Base-by-base conservation (phyloP, 2,797 vertebrate genomes). In the Pitangus sulphuratus region DNA sequence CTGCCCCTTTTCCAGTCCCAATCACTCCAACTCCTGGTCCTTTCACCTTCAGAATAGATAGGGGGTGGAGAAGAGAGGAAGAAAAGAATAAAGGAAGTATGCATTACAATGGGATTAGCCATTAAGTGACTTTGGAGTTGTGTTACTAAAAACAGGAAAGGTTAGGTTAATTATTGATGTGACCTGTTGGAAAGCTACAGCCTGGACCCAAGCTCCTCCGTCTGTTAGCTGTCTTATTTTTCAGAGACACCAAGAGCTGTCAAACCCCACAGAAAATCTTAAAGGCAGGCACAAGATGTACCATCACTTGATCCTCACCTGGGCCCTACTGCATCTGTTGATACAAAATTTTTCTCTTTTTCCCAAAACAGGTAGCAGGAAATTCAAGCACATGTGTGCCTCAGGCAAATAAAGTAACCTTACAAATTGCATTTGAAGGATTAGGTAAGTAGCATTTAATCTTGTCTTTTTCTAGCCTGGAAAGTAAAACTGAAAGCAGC, bases 1-100 rank as follows among this genome's bases (percentile, higher is more conserved):
- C 98, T 83, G 96, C 96, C 87, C 97, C 97, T 94, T 98, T 98
- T 44, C 97, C 97, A 65, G 97, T 97, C 62, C 97, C 97, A 71
- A 97, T 95, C 53, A 98, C 97, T 92, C 97, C 97, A 95, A 97
- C 61, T 94, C 97, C 97, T 83, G 98, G 97, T 37, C 96, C 97
- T 84, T 96, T 97, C 68, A 98, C 97, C 97, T 98, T 92, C 42
- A 91, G 62, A 37, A 78, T 90, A 69, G 30, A 57, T 0, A 11
- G 8, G 12, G 51, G 24, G 8, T 40, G 14, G 40, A 51, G 33
- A 84, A 95, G 35, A 91, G 31, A 92, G 37, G 37, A 47, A 71
- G 25, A 58, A 74, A 37, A 4, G 31, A 77, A 95, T 35, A 84
- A 66, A 68, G 77, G 48, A 84, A 64, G 64, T 48, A 76, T 60